Conservation (phyloP, 2,113 vertebrate genomes). For the Polyodon spathula region DNA sequence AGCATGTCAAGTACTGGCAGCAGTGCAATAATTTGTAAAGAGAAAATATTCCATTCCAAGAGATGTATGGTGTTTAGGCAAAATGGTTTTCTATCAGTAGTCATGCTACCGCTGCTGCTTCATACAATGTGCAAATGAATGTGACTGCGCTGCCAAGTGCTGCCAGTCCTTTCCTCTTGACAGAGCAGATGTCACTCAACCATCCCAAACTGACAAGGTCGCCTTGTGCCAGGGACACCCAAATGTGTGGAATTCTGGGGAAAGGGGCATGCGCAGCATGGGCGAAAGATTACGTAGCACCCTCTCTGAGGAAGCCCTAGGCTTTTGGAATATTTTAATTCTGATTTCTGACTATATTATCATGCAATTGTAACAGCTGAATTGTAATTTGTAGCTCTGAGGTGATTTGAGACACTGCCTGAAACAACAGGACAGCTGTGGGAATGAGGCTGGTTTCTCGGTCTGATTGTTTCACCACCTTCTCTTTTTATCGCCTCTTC, state of each 20-base stretch:
- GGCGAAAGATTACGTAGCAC: slow-evolving; percentile 29
- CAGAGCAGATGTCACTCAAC: slow-evolving; percentile 90
- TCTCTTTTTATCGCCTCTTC: not conserved
- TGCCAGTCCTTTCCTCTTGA: slow-evolving; percentile 64
- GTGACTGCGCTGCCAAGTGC: slow-evolving; percentile 59
- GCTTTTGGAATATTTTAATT: slow-evolving; percentile 58
- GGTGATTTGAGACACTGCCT: slow-evolving; percentile 44
- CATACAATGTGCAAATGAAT: slow-evolving; percentile 72
- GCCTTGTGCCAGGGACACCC: slow-evolving; percentile 54
- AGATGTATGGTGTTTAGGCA: slow-evolving; percentile 90
- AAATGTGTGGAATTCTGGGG: slow-evolving; percentile 54
- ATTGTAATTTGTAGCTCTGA: slow-evolving; percentile 56
- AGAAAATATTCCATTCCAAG: slow-evolving; percentile 85
- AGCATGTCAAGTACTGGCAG: slow-evolving; percentile 71
- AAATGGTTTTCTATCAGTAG: slow-evolving; percentile 77
- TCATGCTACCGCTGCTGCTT: slow-evolving; percentile 80
- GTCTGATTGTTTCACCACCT: not conserved
- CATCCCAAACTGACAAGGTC: slow-evolving; percentile 59
- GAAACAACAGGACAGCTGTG: slow-evolving; percentile 37
- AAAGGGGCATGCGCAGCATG: slow-evolving; percentile 47
- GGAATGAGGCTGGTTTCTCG: slow-evolving; percentile 27
- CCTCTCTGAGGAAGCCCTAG: slow-evolving; percentile 36
- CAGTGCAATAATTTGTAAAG: slow-evolving; percentile 69
- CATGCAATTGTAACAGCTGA: slow-evolving; percentile 49
- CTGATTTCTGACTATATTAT: slow-evolving; percentile 58